phyloP scores from a whole-genome alignment of 2,888 invertebrate species.

The Pandemis heparana region DNA sequence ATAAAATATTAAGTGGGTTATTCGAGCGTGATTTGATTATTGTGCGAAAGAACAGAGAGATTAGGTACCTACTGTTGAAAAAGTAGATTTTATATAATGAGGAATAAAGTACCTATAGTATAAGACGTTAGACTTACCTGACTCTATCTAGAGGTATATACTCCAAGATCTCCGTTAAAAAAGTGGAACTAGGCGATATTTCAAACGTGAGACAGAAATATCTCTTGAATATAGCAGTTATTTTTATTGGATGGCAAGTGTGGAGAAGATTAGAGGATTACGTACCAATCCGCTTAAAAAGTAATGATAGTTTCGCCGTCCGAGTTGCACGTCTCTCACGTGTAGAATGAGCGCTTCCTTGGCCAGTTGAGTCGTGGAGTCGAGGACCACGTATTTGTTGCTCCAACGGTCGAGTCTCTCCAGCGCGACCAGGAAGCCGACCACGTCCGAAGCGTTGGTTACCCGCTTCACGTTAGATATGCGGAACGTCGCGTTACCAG shows the following conservation, averaged over 20 bases:
- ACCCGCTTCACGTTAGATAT: conserved; percentile 95
- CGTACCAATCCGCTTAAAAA: conserved; percentile 95
- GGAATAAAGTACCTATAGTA: too few relatives aligned
- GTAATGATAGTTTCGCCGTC: conserved; percentile 96
- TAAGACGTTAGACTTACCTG: too few relatives aligned
- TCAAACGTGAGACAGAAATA: conserved; percentile 18
- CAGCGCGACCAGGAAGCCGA: conserved; percentile 91
- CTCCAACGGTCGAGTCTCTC: conserved; percentile 94
- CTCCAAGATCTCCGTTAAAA: background rate
- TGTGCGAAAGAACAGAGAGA: background rate
- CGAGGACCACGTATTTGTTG: conserved; percentile 94
- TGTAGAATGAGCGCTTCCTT: conserved; percentile 94
- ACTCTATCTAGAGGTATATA: too few relatives aligned
- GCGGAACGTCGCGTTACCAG: conserved; percentile 93
- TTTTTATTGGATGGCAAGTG: conserved; percentile 22
- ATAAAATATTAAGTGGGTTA: background rate
- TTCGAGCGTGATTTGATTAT: background rate
- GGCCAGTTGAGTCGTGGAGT: conserved; percentile 94
- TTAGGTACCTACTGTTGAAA: too few relatives aligned
- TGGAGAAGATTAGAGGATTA: conserved; percentile 50
- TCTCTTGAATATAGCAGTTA: conserved; percentile 17
- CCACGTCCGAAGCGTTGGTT: conserved; percentile 92
- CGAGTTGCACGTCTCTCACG: conserved; percentile 93
- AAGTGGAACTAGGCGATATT: background rate
- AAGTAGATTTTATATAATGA: too few relatives aligned